phyloP scores from a whole-genome alignment of 2,797 vertebrate genomes.

The Phataginus tricuspis region DNA sequence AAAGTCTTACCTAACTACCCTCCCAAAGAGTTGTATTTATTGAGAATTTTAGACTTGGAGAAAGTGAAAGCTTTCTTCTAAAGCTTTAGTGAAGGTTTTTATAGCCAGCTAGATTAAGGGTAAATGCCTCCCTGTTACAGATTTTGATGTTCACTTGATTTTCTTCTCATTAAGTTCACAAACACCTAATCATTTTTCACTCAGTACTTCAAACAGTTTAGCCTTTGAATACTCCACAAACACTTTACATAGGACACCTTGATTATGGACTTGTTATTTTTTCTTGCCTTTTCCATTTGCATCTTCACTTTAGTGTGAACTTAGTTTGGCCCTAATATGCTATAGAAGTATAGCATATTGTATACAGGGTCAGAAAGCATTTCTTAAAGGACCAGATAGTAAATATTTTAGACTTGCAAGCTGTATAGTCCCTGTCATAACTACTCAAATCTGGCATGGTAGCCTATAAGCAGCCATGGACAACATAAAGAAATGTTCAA shows the following conservation, averaged over 20 bases:
- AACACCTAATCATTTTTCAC: background rate
- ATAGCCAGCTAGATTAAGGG: background rate
- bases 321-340: background rate
- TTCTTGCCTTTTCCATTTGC: background rate
- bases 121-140: background rate
- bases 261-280: background rate
- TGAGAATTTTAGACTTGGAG: background rate
- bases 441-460: background rate
- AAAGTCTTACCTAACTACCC: background rate
- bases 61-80: background rate
- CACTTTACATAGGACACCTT: background rate
- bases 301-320: background rate
- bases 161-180: background rate
- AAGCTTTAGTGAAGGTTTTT: background rate
- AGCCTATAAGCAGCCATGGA: background rate
- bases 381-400: background rate
- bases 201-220: background rate
- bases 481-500: background rate
- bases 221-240: background rate
- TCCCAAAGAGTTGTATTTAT: background rate
- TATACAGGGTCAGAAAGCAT: background rate
- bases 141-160: background rate
- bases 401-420: background rate
- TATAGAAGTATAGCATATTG: background rate
- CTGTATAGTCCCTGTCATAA: background rate